Base-by-base conservation (phyloP, 2,888 invertebrate species). In the Flabesymbios commensalis region DNA sequence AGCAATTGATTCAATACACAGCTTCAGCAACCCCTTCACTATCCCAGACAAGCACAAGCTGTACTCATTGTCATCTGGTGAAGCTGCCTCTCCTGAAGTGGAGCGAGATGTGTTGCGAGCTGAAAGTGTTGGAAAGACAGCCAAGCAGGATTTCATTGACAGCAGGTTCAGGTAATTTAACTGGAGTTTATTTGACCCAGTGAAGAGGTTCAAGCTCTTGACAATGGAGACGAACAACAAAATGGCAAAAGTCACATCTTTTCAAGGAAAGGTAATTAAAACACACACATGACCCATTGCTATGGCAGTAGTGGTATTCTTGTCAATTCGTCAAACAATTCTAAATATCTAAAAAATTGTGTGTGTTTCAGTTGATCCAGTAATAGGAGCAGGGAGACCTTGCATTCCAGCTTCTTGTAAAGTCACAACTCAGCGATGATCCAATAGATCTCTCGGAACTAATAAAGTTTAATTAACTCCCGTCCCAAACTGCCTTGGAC, bases 21-120 rank as follows among this genome's bases (percentile, higher is more conserved):
- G 43, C 45, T 66, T 66, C 55, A 60, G 48, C 14, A 61, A 66
- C 42, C 61, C 60, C 3, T 66, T 66, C 61, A 39, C 54, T 33
- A 47, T 55, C n/a, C 36, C 7, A 1, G 51, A 66, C 32, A 36
- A 52, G 32, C 49, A 63, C 22, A 45, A 43, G 33, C 55, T 63
- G n/a, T 63, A 53, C 60, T 63, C 59, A n/a, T 26, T 65, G 42
- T 36, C 63, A 29, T 65, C 63, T 28, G 59, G 63, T 36, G 63
- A 56, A 19, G 57, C 63, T 14, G 54, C 36, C 17, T 43, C 59
- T 14, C 24, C 5, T 4, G 51, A 56, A 24, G 60, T 49, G 10
- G 53, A 61, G 28, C 24, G 17, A 4, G 61, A 64, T 47, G 57
- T 58, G 17, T 51, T 57, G 10, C n/a, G 29, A 36, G 48, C 57